Conservation (phyloP, 2,113 vertebrate genomes). For the Scatophagus argus region DNA sequence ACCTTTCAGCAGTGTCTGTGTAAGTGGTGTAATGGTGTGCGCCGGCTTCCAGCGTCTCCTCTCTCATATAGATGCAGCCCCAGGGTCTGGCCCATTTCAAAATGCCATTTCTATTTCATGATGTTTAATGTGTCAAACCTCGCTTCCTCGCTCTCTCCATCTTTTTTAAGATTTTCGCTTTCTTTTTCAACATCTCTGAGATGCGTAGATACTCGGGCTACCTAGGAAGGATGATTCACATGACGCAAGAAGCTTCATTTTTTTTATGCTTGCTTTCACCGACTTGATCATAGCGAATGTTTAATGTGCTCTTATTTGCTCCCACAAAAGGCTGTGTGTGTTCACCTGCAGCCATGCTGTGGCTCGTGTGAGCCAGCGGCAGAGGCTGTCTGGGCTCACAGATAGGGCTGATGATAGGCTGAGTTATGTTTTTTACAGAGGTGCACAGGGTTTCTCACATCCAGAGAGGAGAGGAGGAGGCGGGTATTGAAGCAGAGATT, state of each 20-base stretch:
- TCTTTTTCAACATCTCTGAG: not conserved
- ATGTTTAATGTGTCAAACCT: constrained; percentile 26
- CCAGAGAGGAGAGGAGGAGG: constrained; percentile 14
- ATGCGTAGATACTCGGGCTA: not conserved
- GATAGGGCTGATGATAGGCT: constrained; percentile 45
- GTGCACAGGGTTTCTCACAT: constrained; percentile 26
- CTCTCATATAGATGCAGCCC: constrained; percentile 32
- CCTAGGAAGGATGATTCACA: not conserved
- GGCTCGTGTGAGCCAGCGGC: not conserved
- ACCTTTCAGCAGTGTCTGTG: not conserved
- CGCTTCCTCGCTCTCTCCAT: not conserved
- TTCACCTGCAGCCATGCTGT: not conserved
- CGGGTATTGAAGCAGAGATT: constrained; percentile 15
- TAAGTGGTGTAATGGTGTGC: not conserved
- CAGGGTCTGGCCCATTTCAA: constrained; percentile 5
- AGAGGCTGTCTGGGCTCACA: constrained; percentile 29
- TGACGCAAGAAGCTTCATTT: constrained; percentile 13
- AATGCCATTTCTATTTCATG: constrained; percentile 24
- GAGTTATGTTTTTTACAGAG: constrained; percentile 28
- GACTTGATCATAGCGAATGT: constrained; percentile 46
- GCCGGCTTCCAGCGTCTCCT: not conserved
- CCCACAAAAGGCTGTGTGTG: constrained; percentile 1
- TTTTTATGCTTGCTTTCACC: constrained; percentile 21
- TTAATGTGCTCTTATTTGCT: constrained; percentile 32
- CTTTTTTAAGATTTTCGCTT: not conserved